Evolutionary conservation across 2,888 invertebrate genomes (phyloP), one percentile per base, ranked within the genome.

Genomic region (Ornithoptera alexandrae): DNA sequence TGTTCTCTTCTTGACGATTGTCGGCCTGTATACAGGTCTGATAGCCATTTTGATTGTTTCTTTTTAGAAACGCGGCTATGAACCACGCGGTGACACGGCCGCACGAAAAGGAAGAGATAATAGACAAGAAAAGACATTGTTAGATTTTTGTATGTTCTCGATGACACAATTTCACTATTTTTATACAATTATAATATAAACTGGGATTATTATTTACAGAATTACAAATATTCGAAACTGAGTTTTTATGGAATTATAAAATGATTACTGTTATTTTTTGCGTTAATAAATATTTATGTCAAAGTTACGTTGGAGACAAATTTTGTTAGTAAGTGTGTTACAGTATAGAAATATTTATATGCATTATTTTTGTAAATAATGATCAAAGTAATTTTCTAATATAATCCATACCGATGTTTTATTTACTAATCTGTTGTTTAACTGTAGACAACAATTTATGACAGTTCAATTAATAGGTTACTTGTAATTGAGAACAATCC

Each of bases 1-100:
- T 81, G 97, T 97, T 92, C 99, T 95, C 94, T 99, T 99, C 94
- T 99, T 99, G 77, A 98, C 95, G 88, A 98, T 97, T 84, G 94
- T 96, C 50, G 97, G 97, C 88, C 97, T 96, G 85, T 97, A 97
- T 74, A 97, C 96, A 79, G 98, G 98, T 92, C 97, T 94, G 86
- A 97, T 97, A 86, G 97, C 96, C 97, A 97, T 97, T 93, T 94
- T 96, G 87, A 82, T 86, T 79, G 78, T 79, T 85, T 87, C 86
- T 86, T 81, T 78, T 70, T 67, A 76, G 83, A 88, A 90, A 88
- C 80, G 83, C 90, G 87, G 81, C 85, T 81, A 81, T 84, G 86
- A 89, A 92, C 90, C 93, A 93, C 92, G 93, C 93, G 93, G 93
- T 90, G 90, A 92, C 92, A 91, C 90, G 92, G 89, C 85, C 92